Conservation (phyloP, 2,113 vertebrate species). For the Channa argus region DNA sequence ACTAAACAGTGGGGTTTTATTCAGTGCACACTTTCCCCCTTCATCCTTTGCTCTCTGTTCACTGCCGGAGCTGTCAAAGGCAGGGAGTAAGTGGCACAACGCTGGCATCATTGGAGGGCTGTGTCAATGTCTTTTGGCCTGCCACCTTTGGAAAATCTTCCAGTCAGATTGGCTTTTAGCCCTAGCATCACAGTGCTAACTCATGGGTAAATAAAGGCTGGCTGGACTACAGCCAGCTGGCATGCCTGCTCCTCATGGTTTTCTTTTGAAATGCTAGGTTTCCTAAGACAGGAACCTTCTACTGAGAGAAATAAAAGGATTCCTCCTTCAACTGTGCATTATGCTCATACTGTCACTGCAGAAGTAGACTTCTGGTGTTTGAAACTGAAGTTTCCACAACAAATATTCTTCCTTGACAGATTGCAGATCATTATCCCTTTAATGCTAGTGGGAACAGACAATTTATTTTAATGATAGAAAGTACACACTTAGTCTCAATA, state of each 20-base stretch:
- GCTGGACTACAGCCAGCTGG: slow-evolving; percentile 48
- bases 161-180: slow-evolving; percentile 55
- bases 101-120: slow-evolving; percentile 67
- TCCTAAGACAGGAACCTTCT: slow-evolving; percentile 23
- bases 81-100: slow-evolving; percentile 69
- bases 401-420: slow-evolving; percentile 6
- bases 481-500: slow-evolving; percentile 1
- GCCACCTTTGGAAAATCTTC: slow-evolving; percentile 65
- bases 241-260: slow-evolving; percentile 37
- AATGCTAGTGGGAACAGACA: not conserved
- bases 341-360: slow-evolving; percentile 5
- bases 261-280: slow-evolving; percentile 39
- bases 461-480: slow-evolving; percentile 20
- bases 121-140: slow-evolving; percentile 67
- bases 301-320: slow-evolving; percentile 52
- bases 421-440: slow-evolving; percentile 10
- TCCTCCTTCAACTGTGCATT: slow-evolving; percentile 23
- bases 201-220: slow-evolving; percentile 68
- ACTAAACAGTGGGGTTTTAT: slow-evolving; percentile 49
- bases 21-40: slow-evolving; percentile 47
- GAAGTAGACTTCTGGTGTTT: not conserved
- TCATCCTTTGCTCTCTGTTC: slow-evolving; percentile 35
- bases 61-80: slow-evolving; percentile 73
- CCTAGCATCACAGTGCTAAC: slow-evolving; percentile 44
- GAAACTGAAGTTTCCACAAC: slow-evolving; percentile 7